A percentile compares a stretch with the other conserved stretches of the same genome.
Evolutionary conservation across 1,140 invertebrate genomes (phyloP).

Genomic region (Pseudomyrmex concolor): DNA sequence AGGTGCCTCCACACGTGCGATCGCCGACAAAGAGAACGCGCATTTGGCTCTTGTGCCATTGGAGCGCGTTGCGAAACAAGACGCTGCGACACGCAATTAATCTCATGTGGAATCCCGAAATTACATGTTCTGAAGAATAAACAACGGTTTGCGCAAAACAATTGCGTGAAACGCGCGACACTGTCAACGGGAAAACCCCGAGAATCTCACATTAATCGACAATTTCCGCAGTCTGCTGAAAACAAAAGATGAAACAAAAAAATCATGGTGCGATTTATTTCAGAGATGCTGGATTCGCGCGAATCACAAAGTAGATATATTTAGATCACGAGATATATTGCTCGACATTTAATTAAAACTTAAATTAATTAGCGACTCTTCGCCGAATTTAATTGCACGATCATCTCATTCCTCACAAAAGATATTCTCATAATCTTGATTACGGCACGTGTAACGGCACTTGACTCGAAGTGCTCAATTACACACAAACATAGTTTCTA

Average conservation of each 20-base stretch:
- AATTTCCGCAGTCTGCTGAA: no score
- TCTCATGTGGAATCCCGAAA: slow-evolving; percentile 51
- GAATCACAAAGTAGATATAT: not conserved
- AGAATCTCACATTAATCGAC: not conserved
- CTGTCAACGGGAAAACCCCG: no score
- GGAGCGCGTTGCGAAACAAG: slow-evolving; percentile 16
- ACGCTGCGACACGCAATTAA: slow-evolving; percentile 59
- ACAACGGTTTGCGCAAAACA: slow-evolving; percentile 37
- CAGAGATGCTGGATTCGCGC: not conserved
- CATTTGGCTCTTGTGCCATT: slow-evolving; percentile 46
- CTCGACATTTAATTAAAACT: slow-evolving; percentile 25
- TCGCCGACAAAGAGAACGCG: slow-evolving; percentile 54
- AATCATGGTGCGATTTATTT: not conserved
- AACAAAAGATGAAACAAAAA: not conserved
- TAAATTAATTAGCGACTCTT: slow-evolving; percentile 34
- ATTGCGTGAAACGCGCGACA: no score
- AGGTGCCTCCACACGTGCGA: slow-evolving; percentile 12
- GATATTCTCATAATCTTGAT: slow-evolving; percentile 10
- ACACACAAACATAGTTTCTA: slow-evolving; percentile 3
- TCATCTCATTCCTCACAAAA: slow-evolving; percentile 31
- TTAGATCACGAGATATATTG: slow-evolving; percentile 11
- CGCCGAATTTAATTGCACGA: slow-evolving; percentile 14
- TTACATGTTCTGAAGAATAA: not conserved
- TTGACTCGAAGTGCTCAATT: slow-evolving; percentile 8
- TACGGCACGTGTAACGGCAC: not conserved